These are phyloP conservation scores for Redunca redunca DNA, from an alignment of 2,113 vertebrate genomes.

Conservation along the genomic window DNA sequence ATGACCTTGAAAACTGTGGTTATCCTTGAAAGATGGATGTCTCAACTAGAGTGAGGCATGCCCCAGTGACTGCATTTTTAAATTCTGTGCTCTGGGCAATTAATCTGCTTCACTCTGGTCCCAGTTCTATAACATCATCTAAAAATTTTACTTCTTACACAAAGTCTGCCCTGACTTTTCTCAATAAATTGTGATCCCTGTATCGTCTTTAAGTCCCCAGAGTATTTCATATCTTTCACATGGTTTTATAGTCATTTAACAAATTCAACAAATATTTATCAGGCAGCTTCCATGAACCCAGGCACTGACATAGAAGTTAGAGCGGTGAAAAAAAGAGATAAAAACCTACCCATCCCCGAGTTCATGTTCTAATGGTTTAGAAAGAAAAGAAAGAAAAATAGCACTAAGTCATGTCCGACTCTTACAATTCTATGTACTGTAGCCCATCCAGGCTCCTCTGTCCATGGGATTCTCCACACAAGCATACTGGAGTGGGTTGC, in stretches of 20 bases:
- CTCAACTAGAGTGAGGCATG: not conserved
- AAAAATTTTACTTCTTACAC: not conserved
- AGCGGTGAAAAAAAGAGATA: not conserved
- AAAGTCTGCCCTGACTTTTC: not conserved
- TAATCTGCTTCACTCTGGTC: not conserved
- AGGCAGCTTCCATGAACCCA: not conserved
- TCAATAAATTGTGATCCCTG: not conserved
- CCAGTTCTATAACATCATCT: not conserved
- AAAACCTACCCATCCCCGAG: not conserved
- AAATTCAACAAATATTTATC: slow-evolving; percentile 16
- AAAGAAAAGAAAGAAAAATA: not conserved
- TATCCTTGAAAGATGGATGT: not conserved
- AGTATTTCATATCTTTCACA: not conserved
- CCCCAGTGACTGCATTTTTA: not conserved
- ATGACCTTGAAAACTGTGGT: not conserved
- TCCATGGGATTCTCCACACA: not conserved
- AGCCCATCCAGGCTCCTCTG: not conserved
- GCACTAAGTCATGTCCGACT: not conserved
- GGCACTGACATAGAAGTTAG: not conserved
- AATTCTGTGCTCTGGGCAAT: not conserved
- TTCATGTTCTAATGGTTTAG: not conserved
- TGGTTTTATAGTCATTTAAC: not conserved
- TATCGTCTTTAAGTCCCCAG: not conserved
- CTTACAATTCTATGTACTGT: not conserved
- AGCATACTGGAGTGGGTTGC: not conserved